These are phyloP conservation scores for Drosophila parthenogenetica DNA, from an alignment of 2,888 invertebrate species.

Conservation along the genomic window DNA sequence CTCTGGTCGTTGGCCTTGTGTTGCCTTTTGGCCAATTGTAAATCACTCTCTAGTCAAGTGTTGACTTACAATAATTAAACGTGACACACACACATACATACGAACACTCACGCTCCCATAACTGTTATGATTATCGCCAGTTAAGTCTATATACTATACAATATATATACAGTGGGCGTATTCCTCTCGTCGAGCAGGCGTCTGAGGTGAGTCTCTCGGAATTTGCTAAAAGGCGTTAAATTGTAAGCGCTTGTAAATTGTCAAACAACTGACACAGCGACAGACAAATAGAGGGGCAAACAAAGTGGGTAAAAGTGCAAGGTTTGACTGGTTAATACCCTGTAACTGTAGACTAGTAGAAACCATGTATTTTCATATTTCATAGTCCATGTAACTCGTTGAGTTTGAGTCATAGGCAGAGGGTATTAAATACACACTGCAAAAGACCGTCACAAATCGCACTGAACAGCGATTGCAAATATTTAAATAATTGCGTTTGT, in stretches of 20 bases:
- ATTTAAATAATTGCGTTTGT: conserved; percentile 40
- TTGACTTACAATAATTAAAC: conserved; percentile 70
- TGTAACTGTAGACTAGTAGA: not conserved
- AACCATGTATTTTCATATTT: no score
- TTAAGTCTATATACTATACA: no score
- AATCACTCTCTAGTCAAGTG: conserved; percentile 68
- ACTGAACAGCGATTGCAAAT: conserved; percentile 35
- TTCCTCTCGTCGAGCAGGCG: conserved; percentile 15
- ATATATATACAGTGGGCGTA: conserved; percentile 33
- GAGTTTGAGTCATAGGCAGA: not conserved
- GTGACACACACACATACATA: conserved; percentile 41
- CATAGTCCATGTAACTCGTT: not conserved
- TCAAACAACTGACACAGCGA: conserved; percentile 41
- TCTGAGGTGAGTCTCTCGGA: conserved; percentile 37
- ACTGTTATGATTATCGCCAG: conserved; percentile 36
- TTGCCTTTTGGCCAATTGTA: conserved; percentile 43
- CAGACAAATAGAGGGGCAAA: conserved; percentile 28
- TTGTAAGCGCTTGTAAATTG: conserved; percentile 57
- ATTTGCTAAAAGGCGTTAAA: conserved; percentile 53
- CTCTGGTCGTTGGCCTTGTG: conserved; percentile 57
- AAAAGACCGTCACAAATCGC: conserved; percentile 25
- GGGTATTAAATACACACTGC: conserved; percentile 11
- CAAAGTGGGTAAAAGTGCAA: not conserved
- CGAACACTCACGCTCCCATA: conserved; percentile 19
- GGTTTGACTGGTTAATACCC: not conserved